Evolutionary conservation across 2,888 invertebrate species (phyloP).

Genomic region (Synergus itoensis): DNA sequence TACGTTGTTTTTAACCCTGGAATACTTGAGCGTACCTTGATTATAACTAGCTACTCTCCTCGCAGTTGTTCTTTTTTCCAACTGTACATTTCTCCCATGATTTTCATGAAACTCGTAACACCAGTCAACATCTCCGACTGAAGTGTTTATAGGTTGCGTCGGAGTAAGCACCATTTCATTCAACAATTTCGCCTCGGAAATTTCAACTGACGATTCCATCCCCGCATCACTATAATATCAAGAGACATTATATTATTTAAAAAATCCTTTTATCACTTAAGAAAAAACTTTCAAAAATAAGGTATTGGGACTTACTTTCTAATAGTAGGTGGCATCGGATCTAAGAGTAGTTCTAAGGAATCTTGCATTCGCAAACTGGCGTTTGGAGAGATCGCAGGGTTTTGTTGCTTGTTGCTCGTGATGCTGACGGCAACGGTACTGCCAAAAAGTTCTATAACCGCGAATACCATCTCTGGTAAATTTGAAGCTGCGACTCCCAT

Average conservation of each 20-base stretch:
- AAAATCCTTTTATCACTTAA: neutral
- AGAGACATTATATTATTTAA: neutral
- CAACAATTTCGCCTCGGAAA: slow-evolving; percentile 71
- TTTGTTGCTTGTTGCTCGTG: slow-evolving; percentile 82
- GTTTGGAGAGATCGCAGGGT: slow-evolving; percentile 77
- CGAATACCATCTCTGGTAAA: slow-evolving; percentile 90
- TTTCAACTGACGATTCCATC: slow-evolving; percentile 73
- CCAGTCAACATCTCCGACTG: slow-evolving; percentile 69
- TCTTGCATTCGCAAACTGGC: slow-evolving; percentile 80
- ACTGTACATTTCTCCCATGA: slow-evolving; percentile 90
- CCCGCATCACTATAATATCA: slow-evolving; percentile 73
- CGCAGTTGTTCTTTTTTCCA: slow-evolving; percentile 84
- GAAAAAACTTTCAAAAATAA: neutral
- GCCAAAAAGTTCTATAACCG: slow-evolving; percentile 90
- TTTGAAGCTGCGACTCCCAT: slow-evolving; percentile 87
- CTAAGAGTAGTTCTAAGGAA: slow-evolving; percentile 82
- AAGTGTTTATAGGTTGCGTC: slow-evolving; percentile 66
- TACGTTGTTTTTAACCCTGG: neutral
- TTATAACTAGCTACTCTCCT: slow-evolving; percentile 90
- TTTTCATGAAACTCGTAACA: slow-evolving; percentile 88
- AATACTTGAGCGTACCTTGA: slow-evolving; percentile 81
- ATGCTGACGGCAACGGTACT: slow-evolving; percentile 88
- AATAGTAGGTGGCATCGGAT: slow-evolving; percentile 78
- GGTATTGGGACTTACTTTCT: slow-evolving; percentile 65
- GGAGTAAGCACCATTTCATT: slow-evolving; percentile 72